Evolutionary conservation across 2,113 vertebrate genomes (phyloP).

Genomic region (Scartelaos histophorus): DNA sequence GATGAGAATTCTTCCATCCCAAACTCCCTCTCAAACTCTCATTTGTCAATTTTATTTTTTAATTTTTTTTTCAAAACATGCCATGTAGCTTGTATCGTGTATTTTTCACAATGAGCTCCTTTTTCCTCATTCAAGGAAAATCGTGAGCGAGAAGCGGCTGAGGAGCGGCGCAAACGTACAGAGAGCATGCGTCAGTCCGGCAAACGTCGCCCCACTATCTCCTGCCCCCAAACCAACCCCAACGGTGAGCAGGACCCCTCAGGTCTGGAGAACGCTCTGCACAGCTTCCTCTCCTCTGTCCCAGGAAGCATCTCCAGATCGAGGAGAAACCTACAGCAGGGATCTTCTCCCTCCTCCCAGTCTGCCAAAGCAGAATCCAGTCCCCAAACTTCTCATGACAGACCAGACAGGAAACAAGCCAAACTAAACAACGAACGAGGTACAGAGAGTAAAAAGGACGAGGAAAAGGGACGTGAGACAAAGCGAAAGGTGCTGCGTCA

Average conservation of each 20-base stretch:
- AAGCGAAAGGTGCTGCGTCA: conserved; percentile 45
- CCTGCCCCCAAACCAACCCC: conserved; percentile 5
- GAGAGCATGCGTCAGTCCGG: conserved; percentile 39
- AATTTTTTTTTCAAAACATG: no score
- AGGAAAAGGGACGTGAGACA: conserved; percentile 29
- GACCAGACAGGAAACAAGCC: conserved; percentile 29
- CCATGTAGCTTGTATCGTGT: no score
- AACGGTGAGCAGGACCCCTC: neutral
- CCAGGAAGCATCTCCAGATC: conserved; percentile 37
- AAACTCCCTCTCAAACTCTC: no score
- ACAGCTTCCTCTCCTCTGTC: conserved; percentile 60
- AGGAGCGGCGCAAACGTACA: conserved; percentile 55
- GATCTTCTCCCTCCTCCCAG: conserved; percentile 15
- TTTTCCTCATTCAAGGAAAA: conserved; percentile 69
- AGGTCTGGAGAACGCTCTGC: conserved; percentile 67
- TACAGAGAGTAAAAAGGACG: conserved; percentile 28
- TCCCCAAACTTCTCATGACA: neutral
- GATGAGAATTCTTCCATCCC: no score
- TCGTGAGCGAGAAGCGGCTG: conserved; percentile 63
- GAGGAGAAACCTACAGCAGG: conserved; percentile 25
- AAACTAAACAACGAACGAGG: conserved; percentile 18
- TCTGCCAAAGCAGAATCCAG: neutral
- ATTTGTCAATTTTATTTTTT: no score
- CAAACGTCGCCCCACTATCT: conserved; percentile 58
- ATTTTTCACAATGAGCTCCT: neutral